Base-by-base conservation (phyloP, 1,140 invertebrate species). In the Hycleus cichorii region DNA sequence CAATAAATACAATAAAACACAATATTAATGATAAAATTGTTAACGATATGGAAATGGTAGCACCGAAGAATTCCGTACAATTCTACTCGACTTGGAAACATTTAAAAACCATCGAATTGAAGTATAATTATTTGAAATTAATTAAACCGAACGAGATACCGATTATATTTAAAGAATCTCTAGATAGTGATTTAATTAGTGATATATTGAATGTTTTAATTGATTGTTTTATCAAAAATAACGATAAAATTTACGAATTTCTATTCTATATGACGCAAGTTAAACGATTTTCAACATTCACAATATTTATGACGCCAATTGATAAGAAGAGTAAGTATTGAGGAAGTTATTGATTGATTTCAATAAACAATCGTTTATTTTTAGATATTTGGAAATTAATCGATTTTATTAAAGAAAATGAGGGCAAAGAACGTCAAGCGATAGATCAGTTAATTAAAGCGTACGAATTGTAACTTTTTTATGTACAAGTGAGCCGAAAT, bases 281-380 rank as follows among this genome's bases (percentile, higher is more conserved):
- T 1, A 65, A 64, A 46, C 55, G 70, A 26, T 72, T 72, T 57
- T 58, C 60, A 25, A 59, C 67, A 49, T 55, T 72, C 2, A 49
- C 55, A 2, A 68, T 72, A 64, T 70, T 72, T 59, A 59, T 72
- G 64, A 52, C 57, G 11, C 42, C 51, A 7, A 60, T 38, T 44
- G 69, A 72, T 64, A 72, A 68, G 62, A 64, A 67, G 26, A 55
- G 70, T 70, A 63, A 69, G 67, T 64, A 32, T 32, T 1, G 1
- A 18, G 18, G 18, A 18, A 18, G 18, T 18, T 18, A 18, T 32
- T 4, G 27, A 32, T 32, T 32, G 7, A 4, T 32, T 3, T 32
- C 32, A 32, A 5, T 32, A 2, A 32, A 4, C 7, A 4, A 32
- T 32, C 7, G 7, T 32, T 32, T 32, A 39, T 39, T 68, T 70